These are phyloP conservation scores for Botia kubotai DNA, from an alignment of 2,797 vertebrate species.

Conservation along the genomic window DNA sequence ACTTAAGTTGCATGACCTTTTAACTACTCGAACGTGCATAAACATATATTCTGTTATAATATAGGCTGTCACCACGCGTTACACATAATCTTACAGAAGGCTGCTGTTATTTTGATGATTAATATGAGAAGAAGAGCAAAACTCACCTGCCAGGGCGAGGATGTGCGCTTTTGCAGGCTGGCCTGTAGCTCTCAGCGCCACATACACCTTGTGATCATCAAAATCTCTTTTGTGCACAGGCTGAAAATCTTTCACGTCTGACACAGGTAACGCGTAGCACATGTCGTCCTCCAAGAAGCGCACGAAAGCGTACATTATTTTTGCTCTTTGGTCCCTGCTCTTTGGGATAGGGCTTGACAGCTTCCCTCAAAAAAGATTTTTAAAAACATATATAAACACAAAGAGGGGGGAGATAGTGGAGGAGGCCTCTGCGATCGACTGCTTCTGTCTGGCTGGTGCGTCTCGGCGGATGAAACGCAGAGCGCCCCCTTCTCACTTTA, in stretches of 20 bases:
- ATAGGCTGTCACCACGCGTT: background rate
- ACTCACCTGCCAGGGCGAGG: conserved; percentile 97
- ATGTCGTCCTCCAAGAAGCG: conserved; percentile 97
- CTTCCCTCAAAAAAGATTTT: conserved; percentile 79
- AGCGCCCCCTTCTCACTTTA: conserved; percentile 68
- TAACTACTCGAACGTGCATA: background rate
- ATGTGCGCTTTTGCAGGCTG: conserved; percentile 93
- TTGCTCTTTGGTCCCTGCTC: conserved; percentile 65
- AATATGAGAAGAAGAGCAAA: conserved; percentile 36
- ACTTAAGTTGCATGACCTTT: background rate
- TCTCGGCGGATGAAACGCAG: conserved; percentile 71
- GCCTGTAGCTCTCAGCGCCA: conserved; percentile 90
- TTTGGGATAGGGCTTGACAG: conserved; percentile 70
- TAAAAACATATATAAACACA: conserved; percentile 71
- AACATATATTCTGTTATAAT: background rate
- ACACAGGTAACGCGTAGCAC: conserved; percentile 93
- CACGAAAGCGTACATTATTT: conserved; percentile 96
- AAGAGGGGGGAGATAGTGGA: conserved; percentile 64
- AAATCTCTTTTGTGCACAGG: conserved; percentile 93
- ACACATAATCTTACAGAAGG: background rate
- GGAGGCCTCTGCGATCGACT: conserved; percentile 86
- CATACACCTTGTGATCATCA: conserved; percentile 98
- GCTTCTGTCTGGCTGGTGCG: conserved; percentile 83
- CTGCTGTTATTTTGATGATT: background rate
- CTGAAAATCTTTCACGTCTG: conserved; percentile 91